Evolutionary conservation across 1,140 invertebrate genomes (phyloP).

Genomic region (Heterodera schachtii): DNA sequence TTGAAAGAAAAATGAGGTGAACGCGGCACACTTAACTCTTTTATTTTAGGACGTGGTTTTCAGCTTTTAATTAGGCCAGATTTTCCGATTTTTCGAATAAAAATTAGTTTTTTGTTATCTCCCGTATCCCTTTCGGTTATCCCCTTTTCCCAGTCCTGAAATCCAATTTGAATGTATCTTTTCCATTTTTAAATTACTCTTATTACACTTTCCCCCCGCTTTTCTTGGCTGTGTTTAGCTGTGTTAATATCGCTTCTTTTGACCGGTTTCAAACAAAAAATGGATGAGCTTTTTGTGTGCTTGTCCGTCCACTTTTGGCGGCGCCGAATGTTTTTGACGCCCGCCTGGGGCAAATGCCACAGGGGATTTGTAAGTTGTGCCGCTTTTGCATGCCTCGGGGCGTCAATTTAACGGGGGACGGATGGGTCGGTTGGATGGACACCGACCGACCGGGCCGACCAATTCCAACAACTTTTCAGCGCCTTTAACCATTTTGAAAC

Average conservation of each 20-base stretch:
- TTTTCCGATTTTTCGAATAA: no score
- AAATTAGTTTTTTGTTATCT: no score
- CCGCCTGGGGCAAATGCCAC: background rate
- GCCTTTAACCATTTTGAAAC: background rate
- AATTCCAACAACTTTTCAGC: conserved; percentile 1
- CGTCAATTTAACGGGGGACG: background rate
- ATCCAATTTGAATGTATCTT: no score
- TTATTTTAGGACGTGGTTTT: background rate
- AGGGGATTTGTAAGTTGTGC: background rate
- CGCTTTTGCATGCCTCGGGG: background rate
- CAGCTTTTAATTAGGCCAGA: background rate
- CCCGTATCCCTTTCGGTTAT: no score
- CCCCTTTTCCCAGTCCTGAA: no score
- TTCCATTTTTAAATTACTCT: background rate
- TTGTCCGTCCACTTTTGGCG: background rate
- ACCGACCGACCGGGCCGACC: background rate
- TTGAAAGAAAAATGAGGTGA: background rate
- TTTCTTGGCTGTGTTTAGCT: no score
- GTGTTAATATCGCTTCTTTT: background rate
- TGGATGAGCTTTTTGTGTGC: background rate
- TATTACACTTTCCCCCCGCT: no score
- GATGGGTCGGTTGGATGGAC: background rate
- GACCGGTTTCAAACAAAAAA: background rate
- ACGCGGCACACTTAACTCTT: no score
- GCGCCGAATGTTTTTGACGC: background rate